Percentiles rank a stretch among this genome's conserved stretches.
These are phyloP conservation scores for Cyprinodon variegatus DNA, from an alignment of 2,113 vertebrate genomes.

Conservation along the genomic window DNA sequence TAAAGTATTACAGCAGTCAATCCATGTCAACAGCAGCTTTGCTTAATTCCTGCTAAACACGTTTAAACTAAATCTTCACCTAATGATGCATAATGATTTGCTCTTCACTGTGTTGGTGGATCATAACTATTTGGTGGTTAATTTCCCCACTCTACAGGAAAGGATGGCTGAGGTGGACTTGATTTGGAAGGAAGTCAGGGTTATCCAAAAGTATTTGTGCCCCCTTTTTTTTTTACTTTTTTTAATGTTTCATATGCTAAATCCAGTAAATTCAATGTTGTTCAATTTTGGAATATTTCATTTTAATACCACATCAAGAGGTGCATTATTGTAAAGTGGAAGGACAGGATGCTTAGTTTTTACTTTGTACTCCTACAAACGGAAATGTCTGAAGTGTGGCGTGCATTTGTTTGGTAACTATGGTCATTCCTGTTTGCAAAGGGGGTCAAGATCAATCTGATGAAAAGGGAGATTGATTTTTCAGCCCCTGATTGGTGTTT, in stretches of 20 bases:
- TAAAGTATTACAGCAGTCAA: slow-evolving; percentile 86
- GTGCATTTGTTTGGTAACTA: background rate
- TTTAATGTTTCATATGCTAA: background rate
- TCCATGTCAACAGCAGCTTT: slow-evolving; percentile 88
- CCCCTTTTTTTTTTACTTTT: background rate
- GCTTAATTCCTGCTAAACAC: slow-evolving; percentile 87
- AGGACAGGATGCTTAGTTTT: background rate
- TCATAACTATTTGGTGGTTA: slow-evolving; percentile 71
- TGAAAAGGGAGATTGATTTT: background rate
- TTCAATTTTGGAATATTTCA: background rate
- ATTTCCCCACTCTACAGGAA: slow-evolving; percentile 52
- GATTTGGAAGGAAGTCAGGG: slow-evolving; percentile 24
- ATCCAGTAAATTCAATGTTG: background rate
- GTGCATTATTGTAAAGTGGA: background rate
- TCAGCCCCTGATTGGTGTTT: too few species aligned
- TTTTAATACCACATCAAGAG: background rate
- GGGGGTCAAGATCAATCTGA: too few species aligned
- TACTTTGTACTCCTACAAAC: too few species aligned
- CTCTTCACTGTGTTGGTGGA: slow-evolving; percentile 78
- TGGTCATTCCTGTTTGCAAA: background rate
- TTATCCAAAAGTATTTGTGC: slow-evolving; percentile 47
- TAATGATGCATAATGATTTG: slow-evolving; percentile 87
- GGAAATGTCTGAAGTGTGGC: background rate
- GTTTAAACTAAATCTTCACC: slow-evolving; percentile 87
- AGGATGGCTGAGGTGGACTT: slow-evolving; percentile 60